phyloP scores from a whole-genome alignment of 2,888 invertebrate species.

The Chouioia cunea region DNA sequence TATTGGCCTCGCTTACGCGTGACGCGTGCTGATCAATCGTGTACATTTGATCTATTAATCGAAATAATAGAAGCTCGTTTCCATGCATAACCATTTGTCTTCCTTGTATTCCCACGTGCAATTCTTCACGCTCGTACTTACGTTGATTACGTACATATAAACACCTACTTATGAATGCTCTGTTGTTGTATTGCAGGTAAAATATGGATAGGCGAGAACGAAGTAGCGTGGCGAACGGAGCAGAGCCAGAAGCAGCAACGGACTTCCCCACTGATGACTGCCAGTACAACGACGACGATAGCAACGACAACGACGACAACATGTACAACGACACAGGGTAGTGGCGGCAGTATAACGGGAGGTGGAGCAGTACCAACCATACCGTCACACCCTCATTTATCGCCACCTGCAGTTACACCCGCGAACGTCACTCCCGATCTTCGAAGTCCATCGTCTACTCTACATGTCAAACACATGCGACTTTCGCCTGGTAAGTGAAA shows the following conservation, averaged over 20 bases:
- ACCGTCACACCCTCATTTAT: constrained; percentile 62
- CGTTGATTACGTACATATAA: too few relatives aligned
- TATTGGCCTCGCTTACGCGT: constrained; percentile 15
- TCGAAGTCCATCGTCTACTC: constrained; percentile 60
- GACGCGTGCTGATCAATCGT: background rate
- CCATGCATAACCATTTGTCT: too few relatives aligned
- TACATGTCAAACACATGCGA: constrained; percentile 61
- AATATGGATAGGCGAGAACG: constrained; percentile 65
- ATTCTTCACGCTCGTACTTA: too few relatives aligned
- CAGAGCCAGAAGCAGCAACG: constrained; percentile 60
- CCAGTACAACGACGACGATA: constrained; percentile 55
- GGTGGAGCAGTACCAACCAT: constrained; percentile 43
- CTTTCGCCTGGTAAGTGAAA: constrained; percentile 63
- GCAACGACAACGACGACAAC: constrained; percentile 50
- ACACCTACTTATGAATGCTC: too few relatives aligned
- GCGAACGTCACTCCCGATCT: constrained; percentile 62
- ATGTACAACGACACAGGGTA: constrained; percentile 54
- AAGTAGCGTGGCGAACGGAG: constrained; percentile 64
- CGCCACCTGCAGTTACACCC: constrained; percentile 63
- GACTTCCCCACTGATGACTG: constrained; percentile 49
- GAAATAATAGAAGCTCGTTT: too few relatives aligned
- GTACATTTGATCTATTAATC: too few relatives aligned
- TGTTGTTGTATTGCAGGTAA: constrained; percentile 64
- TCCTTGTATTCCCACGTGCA: too few relatives aligned
- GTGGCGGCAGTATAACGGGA: constrained; percentile 53